These are phyloP conservation scores for Acropora yongei DNA, from an alignment of 64 coral and sea anemone genomes.

Conservation along the genomic window DNA sequence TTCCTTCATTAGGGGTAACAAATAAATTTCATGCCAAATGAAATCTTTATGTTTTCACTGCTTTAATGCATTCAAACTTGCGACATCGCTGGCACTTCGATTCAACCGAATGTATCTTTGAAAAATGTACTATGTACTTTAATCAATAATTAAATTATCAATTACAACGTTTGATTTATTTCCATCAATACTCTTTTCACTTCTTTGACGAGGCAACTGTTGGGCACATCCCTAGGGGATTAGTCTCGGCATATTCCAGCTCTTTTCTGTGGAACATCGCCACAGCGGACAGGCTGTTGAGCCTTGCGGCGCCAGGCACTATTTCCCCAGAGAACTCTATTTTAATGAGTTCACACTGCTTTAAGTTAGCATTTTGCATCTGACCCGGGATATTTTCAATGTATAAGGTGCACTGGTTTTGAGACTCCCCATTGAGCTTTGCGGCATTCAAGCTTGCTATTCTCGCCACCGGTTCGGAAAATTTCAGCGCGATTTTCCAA, in stretches of 20 bases:
- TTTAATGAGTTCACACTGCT: conserved; percentile 9
- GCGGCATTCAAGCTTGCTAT: background rate
- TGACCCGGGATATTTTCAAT: conserved; percentile 30
- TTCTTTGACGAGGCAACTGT: background rate
- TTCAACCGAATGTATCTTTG: too few species aligned
- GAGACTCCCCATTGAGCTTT: background rate
- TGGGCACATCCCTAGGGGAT: background rate
- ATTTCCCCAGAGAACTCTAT: conserved; percentile 9
- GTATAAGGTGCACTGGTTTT: background rate
- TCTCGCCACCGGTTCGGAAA: conserved; percentile 15
- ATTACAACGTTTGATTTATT: too few species aligned
- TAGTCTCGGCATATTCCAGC: background rate
- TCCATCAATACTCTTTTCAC: too few species aligned
- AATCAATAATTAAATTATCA: too few species aligned
- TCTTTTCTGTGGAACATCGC: background rate
- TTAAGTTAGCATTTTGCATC: conserved; percentile 28
- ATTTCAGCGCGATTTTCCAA: conserved; percentile 4
- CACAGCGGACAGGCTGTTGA: background rate
- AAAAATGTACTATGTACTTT: too few species aligned
- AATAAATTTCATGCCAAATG: too few species aligned
- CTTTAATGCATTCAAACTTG: too few species aligned
- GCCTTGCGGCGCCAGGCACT: background rate
- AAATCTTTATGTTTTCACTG: too few species aligned
- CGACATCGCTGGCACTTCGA: too few species aligned
- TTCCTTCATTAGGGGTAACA: too few species aligned